phyloP scores from a whole-genome alignment of 2,888 invertebrate species.

The Orchesellides sinensis region DNA sequence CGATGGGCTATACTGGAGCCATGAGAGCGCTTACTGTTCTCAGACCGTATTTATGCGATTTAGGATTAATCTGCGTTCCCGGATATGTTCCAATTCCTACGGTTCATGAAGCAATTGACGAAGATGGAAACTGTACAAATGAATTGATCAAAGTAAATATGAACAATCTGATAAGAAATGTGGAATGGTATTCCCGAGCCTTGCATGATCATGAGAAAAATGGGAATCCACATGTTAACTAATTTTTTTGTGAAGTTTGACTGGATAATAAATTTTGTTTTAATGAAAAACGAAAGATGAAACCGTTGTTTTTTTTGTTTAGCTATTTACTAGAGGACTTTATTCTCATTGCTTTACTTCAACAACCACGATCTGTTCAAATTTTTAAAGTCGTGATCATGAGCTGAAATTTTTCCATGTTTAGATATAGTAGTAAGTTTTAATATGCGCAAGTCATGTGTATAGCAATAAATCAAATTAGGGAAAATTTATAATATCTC shows the following conservation, averaged over 20 bases:
- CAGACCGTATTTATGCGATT: slow-evolving; percentile 71
- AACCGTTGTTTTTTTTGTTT: no score
- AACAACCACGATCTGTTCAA: no score
- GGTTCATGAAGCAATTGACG: slow-evolving; percentile 65
- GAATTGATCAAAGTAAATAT: slow-evolving; percentile 43
- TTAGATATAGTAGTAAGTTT: background rate
- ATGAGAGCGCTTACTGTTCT: slow-evolving; percentile 69
- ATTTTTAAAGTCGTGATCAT: background rate
- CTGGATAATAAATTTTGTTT: background rate
- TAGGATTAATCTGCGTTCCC: slow-evolving; percentile 71
- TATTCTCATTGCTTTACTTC: no score
- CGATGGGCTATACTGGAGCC: slow-evolving; percentile 72
- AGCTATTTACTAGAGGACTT: no score
- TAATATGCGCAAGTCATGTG: no score
- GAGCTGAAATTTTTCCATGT: background rate
- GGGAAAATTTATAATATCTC: no score
- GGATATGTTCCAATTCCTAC: slow-evolving; percentile 59
- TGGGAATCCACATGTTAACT: slow-evolving; percentile 14
- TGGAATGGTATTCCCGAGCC: slow-evolving; percentile 43
- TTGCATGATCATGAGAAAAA: background rate
- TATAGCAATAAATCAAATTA: no score
- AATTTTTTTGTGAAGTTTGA: background rate
- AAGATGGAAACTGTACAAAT: slow-evolving; percentile 57
- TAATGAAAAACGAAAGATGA: no score
- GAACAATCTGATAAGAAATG: slow-evolving; percentile 18